phyloP scores from a whole-genome alignment of 2,113 vertebrate species.

The Psittacara wagleri region DNA sequence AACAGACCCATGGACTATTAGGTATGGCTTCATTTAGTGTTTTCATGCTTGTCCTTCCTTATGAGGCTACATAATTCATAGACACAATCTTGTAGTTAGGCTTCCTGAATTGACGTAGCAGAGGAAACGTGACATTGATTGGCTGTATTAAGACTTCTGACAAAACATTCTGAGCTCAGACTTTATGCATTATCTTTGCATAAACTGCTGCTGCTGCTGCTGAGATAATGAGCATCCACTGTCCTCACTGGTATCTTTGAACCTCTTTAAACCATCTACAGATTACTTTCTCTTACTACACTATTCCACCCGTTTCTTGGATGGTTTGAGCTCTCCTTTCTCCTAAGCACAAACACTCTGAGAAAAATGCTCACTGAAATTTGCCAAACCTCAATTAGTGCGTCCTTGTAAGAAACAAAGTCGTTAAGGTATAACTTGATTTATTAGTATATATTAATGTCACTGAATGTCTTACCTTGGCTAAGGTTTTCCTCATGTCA shows the following conservation, averaged over 20 bases:
- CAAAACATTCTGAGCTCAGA: neutral
- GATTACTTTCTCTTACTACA: neutral
- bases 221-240: neutral
- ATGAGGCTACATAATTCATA: neutral
- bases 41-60: neutral
- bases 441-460: neutral
- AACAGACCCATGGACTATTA: slow-evolving; percentile 86
- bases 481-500: neutral
- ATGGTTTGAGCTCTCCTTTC: neutral
- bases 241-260: neutral
- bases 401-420: neutral
- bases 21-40: slow-evolving; percentile 75
- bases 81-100: neutral
- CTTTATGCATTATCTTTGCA: neutral
- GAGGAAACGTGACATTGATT: neutral
- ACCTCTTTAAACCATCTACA: neutral
- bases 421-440: neutral
- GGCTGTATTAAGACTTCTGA: neutral
- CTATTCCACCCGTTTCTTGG: neutral
- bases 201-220: neutral
- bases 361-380: neutral
- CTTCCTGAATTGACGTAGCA: neutral
- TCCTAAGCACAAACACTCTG: neutral
- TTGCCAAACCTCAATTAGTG: neutral
- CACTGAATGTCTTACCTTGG: neutral